Base-by-base conservation (phyloP, 2,888 invertebrate genomes). In the Crioceris asparagi region DNA sequence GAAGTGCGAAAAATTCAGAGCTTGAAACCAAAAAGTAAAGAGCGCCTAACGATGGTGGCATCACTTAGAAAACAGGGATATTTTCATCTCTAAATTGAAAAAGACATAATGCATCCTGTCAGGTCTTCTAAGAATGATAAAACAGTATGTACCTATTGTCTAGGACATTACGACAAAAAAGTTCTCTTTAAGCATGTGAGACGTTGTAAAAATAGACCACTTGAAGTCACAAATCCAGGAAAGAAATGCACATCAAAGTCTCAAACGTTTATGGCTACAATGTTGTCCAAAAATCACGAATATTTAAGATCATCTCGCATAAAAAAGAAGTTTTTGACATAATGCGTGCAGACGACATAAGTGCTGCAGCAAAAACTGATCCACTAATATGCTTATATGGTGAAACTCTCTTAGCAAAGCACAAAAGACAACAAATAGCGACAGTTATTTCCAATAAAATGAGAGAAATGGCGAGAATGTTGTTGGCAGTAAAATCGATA, bases 261-360 rank as follows among this genome's bases (percentile, higher is more conserved):
- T 6, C 49, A 48, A 44, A 41, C 38, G 5, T 43, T 44, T 35
- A 37, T 43, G 33, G 48, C 39, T 23, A 21, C 23, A 14, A 19
- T 30, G 29, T 27, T 14, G 8, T 35, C 26, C 12, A 38, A 39
- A 41, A 43, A 46, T 33, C 4, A 17, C 8, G 29, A 43, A 4
- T 43, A 36, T 35, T 42, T 45, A 35, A 43, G 35, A 26, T 36
- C 17, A 14, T 39, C 27, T 27, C 36, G 41, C 8, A 33, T 45
- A 17, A 44, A 26, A 35, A 38, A 10, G 47, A 50, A 40, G 46
- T 50, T 8, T 43, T 50, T 32, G n/a, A 16, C 8, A 41, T 41
- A 19, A 50, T 51, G 48, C 37, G 44, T n/a, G 30, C 49, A n/a
- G 51, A 51, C 36, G 27, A 42, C 11, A 45, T 51, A 21, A 48